Conservation (phyloP, 2,797 vertebrate genomes). For the Girardinus metallicus region DNA sequence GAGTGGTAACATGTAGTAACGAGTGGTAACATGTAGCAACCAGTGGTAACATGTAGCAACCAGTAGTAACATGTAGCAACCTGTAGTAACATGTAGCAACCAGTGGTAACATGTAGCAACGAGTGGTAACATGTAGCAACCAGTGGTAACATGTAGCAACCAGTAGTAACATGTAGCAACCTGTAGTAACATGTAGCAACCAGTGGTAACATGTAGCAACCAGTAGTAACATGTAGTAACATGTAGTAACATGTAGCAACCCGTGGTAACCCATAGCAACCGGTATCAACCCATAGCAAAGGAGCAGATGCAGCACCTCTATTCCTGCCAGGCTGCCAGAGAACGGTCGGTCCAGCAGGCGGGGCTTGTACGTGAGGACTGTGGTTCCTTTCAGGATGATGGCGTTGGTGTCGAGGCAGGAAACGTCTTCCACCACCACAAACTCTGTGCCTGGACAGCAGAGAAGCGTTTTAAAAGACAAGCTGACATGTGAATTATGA, state of each 20-base stretch:
- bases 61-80: too few relatives aligned
- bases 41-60: too few relatives aligned
- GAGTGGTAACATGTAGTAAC: too few relatives aligned
- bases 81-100: neutral
- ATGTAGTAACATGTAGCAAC: too few relatives aligned
- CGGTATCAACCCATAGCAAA: neutral
- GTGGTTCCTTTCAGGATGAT: conserved; percentile 97
- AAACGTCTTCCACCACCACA: conserved; percentile 95
- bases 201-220: too few relatives aligned
- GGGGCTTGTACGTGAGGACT: conserved; percentile 96
- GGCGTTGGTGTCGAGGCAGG: conserved; percentile 90
- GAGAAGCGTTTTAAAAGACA: neutral
- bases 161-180: too few relatives aligned
- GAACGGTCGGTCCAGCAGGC: conserved; percentile 91
- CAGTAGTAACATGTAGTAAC: too few relatives aligned
- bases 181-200: neutral
- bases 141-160: too few relatives aligned
- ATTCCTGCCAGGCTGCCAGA: conserved; percentile 94
- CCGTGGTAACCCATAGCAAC: too few relatives aligned
- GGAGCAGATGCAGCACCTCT: conserved; percentile 83
- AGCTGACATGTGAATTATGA: neutral
- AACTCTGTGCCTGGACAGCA: conserved; percentile 90
- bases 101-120: too few relatives aligned
- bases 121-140: too few relatives aligned
- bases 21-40: too few relatives aligned